These are phyloP conservation scores for Merops nubicus DNA, from an alignment of 2,113 vertebrate species.

Conservation along the genomic window DNA sequence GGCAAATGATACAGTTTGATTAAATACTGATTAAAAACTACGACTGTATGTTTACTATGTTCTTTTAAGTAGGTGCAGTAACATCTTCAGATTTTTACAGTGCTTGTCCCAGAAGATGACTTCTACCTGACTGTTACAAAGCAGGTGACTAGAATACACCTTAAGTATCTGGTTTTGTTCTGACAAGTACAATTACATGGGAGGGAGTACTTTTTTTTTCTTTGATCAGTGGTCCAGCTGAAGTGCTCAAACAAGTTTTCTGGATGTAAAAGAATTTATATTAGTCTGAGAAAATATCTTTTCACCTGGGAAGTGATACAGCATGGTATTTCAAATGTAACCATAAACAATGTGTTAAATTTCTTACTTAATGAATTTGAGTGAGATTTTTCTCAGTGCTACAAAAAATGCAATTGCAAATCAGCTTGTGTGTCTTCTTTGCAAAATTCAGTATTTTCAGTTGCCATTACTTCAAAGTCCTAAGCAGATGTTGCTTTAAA, in stretches of 20 bases:
- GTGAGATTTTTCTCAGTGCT: background rate
- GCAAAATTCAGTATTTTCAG: background rate
- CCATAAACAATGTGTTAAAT: background rate
- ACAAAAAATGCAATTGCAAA: background rate
- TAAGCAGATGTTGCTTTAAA: background rate
- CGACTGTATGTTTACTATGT: background rate
- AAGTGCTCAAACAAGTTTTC: background rate
- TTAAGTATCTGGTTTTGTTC: background rate
- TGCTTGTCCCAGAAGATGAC: background rate
- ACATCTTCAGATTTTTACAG: background rate
- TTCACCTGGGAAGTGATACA: background rate
- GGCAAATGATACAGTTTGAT: background rate
- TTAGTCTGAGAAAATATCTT: background rate
- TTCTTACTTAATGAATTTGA: background rate
- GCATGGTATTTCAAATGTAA: background rate
- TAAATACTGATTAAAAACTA: no score
- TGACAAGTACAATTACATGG: background rate
- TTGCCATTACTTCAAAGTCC: background rate
- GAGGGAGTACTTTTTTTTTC: background rate
- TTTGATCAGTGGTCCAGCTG: constrained; percentile 1
- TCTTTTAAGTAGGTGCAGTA: background rate
- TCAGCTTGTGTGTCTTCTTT: background rate
- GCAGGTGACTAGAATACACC: background rate
- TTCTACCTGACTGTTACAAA: background rate
- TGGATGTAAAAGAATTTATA: background rate